Percentiles rank a stretch among this genome's conserved stretches.
These are phyloP conservation scores for Triops cancriformis DNA, from an alignment of 1,140 invertebrate genomes.

Conservation along the genomic window DNA sequence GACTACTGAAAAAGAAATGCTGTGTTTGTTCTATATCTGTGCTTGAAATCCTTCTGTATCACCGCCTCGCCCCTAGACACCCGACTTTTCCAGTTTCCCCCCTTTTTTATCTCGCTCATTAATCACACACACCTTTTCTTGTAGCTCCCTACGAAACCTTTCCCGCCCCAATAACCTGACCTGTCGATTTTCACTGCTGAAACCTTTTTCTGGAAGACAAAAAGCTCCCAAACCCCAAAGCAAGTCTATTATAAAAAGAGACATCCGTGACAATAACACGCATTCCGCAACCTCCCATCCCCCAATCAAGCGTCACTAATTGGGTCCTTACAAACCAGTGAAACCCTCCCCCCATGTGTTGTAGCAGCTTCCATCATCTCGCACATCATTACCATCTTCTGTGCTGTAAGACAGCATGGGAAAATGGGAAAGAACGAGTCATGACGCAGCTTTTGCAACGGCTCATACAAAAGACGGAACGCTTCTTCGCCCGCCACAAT, in stretches of 20 bases:
- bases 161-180: background rate
- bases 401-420: background rate
- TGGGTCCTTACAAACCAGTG: background rate
- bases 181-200: background rate
- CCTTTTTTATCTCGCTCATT: constrained; percentile 7
- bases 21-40: background rate
- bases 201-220: background rate
- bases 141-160: background rate
- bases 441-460: background rate
- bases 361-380: constrained; percentile 3
- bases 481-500: background rate
- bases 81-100: background rate
- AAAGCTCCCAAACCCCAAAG: background rate
- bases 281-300: background rate
- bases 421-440: background rate
- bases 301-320: constrained; percentile 5
- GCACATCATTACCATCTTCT: background rate
- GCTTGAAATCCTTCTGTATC: background rate
- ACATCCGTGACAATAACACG: background rate
- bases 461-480: background rate
- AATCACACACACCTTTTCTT: background rate
- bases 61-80: background rate
- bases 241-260: background rate
- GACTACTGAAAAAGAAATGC: constrained; percentile 2
- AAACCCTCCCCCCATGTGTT: background rate